A percentile compares a stretch with the other conserved stretches of the same genome.
These are phyloP conservation scores for Sternarchorhynchus goeldii DNA, from an alignment of 2,797 vertebrate species.

Conservation along the genomic window DNA sequence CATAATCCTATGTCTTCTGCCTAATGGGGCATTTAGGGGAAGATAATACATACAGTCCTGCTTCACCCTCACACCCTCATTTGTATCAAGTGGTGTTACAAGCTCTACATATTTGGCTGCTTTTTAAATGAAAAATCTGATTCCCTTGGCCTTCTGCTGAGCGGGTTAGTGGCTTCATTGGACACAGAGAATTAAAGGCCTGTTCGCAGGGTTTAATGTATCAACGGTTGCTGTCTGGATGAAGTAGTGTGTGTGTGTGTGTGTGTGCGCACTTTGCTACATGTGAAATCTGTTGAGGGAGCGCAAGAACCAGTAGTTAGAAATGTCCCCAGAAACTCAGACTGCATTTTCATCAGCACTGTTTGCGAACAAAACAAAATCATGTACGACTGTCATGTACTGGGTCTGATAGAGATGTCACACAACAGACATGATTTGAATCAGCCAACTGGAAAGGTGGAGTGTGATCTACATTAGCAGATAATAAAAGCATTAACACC, in stretches of 20 bases:
- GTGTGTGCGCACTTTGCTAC: too few species aligned
- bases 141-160: conserved; percentile 43
- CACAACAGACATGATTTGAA: too few species aligned
- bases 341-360: too few species aligned
- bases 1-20: conserved; percentile 76
- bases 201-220: background rate
- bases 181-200: conserved; percentile 38
- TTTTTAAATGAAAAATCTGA: conserved; percentile 68
- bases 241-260: background rate
- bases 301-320: background rate
- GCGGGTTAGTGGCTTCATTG: conserved; percentile 64
- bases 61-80: conserved; percentile 77
- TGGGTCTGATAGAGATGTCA: too few species aligned
- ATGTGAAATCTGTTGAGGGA: background rate
- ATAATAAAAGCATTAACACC: too few species aligned
- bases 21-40: conserved; percentile 81
- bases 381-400: too few species aligned
- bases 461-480: too few species aligned
- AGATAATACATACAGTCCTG: conserved; percentile 77
- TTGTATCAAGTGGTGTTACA: conserved; percentile 82
- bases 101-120: conserved; percentile 78
- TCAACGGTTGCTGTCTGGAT: background rate
- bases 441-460: too few species aligned
- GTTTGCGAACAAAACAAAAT: too few species aligned
- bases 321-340: too few species aligned